Conservation (phyloP, 2,888 invertebrate genomes). For the Biston betularia region DNA sequence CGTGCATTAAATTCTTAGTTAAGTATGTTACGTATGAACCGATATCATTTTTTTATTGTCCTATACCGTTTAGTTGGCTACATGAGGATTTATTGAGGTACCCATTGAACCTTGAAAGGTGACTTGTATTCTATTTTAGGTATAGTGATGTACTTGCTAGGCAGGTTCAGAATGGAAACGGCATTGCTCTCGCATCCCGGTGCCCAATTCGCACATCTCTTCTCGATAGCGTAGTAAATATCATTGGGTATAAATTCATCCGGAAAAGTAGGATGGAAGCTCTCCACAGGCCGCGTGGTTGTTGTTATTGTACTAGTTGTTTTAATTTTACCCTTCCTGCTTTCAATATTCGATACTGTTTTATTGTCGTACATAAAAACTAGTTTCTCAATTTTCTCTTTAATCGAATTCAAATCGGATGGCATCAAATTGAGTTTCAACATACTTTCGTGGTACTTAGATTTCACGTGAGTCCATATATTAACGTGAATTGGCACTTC, state of each 20-base stretch:
- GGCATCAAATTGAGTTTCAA: not conserved
- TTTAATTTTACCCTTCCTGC: not conserved
- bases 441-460: not conserved
- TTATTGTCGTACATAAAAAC: conserved; percentile 1
- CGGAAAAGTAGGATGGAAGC: not conserved
- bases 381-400: not conserved
- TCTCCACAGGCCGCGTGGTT: not conserved
- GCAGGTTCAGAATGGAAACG: not conserved
- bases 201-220: not conserved
- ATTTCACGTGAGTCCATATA: not conserved
- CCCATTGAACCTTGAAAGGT: not conserved
- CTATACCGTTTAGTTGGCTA: too few species aligned
- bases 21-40: too few species aligned
- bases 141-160: not conserved
- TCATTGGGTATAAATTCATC: conserved; percentile 5
- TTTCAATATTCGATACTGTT: not conserved
- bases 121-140: not conserved
- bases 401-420: not conserved
- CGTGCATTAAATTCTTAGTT: too few species aligned
- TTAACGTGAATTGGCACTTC: not conserved
- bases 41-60: too few species aligned
- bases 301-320: not conserved
- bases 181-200: not conserved
- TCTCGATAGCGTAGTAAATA: not conserved
- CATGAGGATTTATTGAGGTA: not conserved